phyloP scores from a whole-genome alignment of 2,888 invertebrate species.

The Sylvicola cinctus region DNA sequence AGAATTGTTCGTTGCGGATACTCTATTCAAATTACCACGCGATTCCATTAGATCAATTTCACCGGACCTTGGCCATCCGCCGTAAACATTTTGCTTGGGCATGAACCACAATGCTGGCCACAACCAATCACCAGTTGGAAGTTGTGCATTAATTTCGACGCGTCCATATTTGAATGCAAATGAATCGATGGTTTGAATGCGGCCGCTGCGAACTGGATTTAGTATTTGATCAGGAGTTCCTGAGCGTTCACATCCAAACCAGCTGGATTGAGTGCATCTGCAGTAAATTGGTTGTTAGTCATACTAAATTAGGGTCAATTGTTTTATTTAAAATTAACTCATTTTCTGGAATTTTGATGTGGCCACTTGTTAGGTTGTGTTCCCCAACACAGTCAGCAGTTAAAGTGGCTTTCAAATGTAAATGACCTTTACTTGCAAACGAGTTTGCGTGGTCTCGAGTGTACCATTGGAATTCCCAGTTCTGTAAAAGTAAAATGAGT shows the following conservation, averaged over 20 bases:
- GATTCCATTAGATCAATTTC: conserved; percentile 50
- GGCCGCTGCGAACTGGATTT: conserved; percentile 45
- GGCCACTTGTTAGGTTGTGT: too few species aligned
- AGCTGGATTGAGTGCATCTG: conserved; percentile 34
- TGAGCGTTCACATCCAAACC: conserved; percentile 37
- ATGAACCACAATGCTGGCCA: conserved; percentile 41
- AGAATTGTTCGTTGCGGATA: too few species aligned
- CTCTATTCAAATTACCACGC: conserved; percentile 26
- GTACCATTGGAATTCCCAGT: conserved; percentile 49
- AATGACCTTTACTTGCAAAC: conserved; percentile 31
- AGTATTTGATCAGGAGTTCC: conserved; percentile 30
- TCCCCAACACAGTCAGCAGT: conserved; percentile 1
- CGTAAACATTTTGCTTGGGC: conserved; percentile 40
- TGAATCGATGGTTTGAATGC: conserved; percentile 36
- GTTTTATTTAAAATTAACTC: too few species aligned
- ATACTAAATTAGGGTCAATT: conserved; percentile 29
- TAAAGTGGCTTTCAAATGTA: conserved; percentile 16
- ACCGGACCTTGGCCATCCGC: conserved; percentile 48
- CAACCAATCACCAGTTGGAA: conserved; percentile 48
- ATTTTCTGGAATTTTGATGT: too few species aligned
- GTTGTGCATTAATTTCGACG: conserved; percentile 40
- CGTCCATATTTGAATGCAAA: conserved; percentile 44
- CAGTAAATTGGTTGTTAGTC: conserved; percentile 7
- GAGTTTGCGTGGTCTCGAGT: conserved; percentile 44
- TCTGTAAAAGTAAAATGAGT: conserved; percentile 21